Evolutionary conservation across 1,140 invertebrate genomes (phyloP), one percentile per base, ranked within the genome.

Genomic region (Cardiocondyla obscurior): DNA sequence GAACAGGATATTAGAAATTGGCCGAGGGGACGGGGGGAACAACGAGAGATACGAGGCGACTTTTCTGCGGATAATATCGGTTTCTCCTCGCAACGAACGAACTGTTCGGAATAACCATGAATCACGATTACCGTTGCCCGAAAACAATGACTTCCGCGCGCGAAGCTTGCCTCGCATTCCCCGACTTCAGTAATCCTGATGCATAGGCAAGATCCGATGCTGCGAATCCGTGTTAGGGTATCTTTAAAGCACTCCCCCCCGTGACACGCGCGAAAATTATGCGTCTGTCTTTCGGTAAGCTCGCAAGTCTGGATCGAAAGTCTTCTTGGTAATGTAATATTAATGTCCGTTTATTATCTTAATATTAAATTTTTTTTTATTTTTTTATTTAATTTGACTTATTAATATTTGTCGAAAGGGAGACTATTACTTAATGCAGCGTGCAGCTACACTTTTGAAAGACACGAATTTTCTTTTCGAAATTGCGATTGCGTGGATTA

Each of bases 181-280:
- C 62, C 62, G 46, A 67, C 62, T 69, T 69, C n/a, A 14, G 33
- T 79, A 79, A 79, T 79, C 62, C 62, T 79, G 74, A 79, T 53
- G 46, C 62, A 79, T 79, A 53, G 74, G 62, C 19, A 28, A n/a
- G 30, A 65, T 53, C 46, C 46, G 62, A 77, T 53, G 46, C 16
- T 53, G 46, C 33, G 46, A 64, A 64, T 46, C 57, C 73, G 73
- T 64, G 30, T 79, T 69, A 69, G 74, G 62, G 62, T 53, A 53
- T 79, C 74, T 51, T 69, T 6, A 16, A 39, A 53, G 44, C 60
- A 19, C 6, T n/a, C n/a, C 14, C 14, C 3, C 30, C 4, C 44
- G 10, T 74, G 53, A 36, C 53, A 74, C 4, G 28, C 30, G 33
- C 46, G 33, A 79, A 69, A 79, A 69, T 79, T 69, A 65, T 79